Percentiles rank a stretch among this genome's conserved stretches.
phyloP scores from a whole-genome alignment of 2,113 vertebrate genomes.

The Rhinopithecus roxellana region DNA sequence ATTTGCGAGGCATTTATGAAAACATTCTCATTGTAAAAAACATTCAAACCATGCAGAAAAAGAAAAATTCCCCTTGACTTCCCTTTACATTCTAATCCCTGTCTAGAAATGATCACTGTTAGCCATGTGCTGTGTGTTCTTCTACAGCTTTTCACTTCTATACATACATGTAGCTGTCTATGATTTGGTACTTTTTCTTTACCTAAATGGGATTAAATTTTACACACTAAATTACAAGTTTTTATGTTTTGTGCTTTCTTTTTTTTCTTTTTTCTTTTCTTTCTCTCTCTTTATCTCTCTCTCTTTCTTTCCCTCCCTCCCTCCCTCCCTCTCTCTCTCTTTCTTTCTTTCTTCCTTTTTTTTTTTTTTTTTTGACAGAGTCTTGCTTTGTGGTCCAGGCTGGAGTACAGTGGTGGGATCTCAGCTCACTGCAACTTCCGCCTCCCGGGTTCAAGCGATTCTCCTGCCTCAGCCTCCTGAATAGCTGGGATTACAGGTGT shows the following conservation, averaged over 20 bases:
- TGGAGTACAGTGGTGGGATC: too few relatives aligned
- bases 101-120: not conserved
- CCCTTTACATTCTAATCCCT: not conserved
- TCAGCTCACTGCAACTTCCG: too few relatives aligned
- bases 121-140: not conserved
- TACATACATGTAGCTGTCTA: not conserved
- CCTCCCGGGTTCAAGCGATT: too few relatives aligned
- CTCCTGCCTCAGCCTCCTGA: too few relatives aligned
- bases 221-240: not conserved
- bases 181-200: not conserved
- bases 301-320: accelerated
- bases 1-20: conserved; percentile 45
- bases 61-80: not conserved
- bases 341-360: accelerated
- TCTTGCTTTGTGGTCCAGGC: too few relatives aligned
- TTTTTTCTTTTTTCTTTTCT: too few relatives aligned
- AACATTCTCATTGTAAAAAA: conserved; percentile 46
- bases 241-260: not conserved
- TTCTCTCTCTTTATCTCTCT: too few relatives aligned
- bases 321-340: too few relatives aligned
- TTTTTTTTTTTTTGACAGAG: too few relatives aligned
- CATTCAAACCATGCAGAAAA: conserved; percentile 44
- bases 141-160: not conserved
- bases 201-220: not conserved
- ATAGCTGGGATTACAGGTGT: too few relatives aligned